Conservation (phyloP, 2,888 invertebrate genomes). For the Syrista parreyssii region DNA sequence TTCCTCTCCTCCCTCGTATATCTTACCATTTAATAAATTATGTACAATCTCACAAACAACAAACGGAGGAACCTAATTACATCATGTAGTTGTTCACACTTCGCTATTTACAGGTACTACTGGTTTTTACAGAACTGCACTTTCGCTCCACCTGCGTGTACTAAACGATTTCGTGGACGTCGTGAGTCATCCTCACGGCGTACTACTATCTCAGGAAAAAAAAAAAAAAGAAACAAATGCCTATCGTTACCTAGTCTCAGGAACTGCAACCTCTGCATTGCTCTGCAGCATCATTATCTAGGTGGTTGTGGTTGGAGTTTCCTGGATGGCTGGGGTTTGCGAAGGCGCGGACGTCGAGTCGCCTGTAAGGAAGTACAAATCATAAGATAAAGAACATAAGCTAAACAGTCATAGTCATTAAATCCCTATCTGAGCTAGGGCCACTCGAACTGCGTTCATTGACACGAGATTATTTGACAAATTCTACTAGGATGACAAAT, state of each 20-base stretch:
- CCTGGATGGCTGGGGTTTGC: constrained; percentile 60
- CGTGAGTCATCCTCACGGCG: neutral
- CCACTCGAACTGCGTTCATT: neutral
- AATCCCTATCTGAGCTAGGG: neutral
- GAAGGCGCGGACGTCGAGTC: constrained; percentile 61
- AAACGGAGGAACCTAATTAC: constrained; percentile 66
- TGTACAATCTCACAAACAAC: constrained; percentile 67
- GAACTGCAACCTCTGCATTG: constrained; percentile 61
- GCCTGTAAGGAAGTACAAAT: constrained; percentile 40
- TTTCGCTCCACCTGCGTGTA: constrained; percentile 28
- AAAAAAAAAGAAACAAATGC: constrained; percentile 41
- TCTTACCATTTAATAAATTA: constrained; percentile 64
- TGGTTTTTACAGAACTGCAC: constrained; percentile 51
- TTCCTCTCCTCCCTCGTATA: constrained; percentile 39
- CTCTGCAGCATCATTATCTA: constrained; percentile 44
- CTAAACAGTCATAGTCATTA: neutral
- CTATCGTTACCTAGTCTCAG: constrained; percentile 60
- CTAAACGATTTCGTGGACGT: neutral
- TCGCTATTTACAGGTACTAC: constrained; percentile 66
- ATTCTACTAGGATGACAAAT: neutral
- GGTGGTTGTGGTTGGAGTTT: constrained; percentile 54
- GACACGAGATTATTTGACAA: neutral
- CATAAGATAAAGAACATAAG: neutral
- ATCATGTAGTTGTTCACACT: constrained; percentile 62
- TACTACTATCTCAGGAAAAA: constrained; percentile 15